phyloP scores from a whole-genome alignment of 1,140 invertebrate genomes.

The Patella vulgata region DNA sequence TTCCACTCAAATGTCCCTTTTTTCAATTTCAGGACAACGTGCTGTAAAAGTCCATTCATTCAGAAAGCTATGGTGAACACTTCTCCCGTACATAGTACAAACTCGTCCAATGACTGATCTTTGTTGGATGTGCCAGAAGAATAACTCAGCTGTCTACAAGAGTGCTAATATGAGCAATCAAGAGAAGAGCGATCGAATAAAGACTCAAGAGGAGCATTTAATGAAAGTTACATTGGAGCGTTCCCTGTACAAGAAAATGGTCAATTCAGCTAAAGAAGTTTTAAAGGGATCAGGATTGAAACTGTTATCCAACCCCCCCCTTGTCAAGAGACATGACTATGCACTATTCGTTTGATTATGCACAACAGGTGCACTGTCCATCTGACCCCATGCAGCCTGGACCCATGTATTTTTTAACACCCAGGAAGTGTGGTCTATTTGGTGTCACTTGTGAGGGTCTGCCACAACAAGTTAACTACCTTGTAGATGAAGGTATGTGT shows the following conservation, averaged over 20 bases:
- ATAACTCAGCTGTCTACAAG: constrained; percentile 32
- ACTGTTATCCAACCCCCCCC: too few species aligned
- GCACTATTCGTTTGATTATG: background rate
- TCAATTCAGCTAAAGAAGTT: too few species aligned
- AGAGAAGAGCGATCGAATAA: background rate
- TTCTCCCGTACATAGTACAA: constrained; percentile 16
- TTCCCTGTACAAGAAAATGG: too few species aligned
- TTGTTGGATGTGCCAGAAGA: too few species aligned
- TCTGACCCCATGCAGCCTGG: constrained; percentile 32
- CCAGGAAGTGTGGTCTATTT: constrained; percentile 45
- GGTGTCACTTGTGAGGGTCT: constrained; percentile 38
- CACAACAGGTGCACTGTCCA: constrained; percentile 42
- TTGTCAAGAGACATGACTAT: background rate
- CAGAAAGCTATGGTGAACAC: constrained; percentile 9
- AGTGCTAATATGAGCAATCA: background rate
- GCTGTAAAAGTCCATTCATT: constrained; percentile 5
- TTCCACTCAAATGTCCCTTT: too few species aligned
- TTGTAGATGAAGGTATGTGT: constrained; percentile 21
- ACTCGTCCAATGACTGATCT: constrained; percentile 37
- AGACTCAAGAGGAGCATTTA: background rate
- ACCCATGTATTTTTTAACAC: too few species aligned
- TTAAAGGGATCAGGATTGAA: too few species aligned
- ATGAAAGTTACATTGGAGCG: background rate
- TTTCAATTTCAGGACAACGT: background rate
- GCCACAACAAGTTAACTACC: constrained; percentile 32